Evolutionary conservation across 92 coral and sea anemone species (phyloP), one percentile per base, ranked within the genome.

Genomic region (Palythoa heliodiscus): DNA sequence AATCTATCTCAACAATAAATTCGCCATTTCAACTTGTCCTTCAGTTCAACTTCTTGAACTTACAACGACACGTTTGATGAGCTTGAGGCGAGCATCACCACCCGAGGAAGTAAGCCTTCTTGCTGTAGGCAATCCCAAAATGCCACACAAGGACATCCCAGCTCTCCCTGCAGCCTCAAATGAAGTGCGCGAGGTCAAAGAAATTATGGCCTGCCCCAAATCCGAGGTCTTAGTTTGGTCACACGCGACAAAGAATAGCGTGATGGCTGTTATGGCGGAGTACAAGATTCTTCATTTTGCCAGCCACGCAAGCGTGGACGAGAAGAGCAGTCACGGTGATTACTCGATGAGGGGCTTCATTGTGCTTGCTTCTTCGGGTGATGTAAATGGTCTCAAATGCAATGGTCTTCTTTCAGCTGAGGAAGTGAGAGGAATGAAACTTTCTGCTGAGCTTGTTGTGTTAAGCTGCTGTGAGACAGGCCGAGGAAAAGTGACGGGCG

Each of bases 401-500:
- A 69, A 82, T 52, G 93, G 93, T 40, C 72, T 86, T 55, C 89
- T 91, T n/a, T 89, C 86, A 20, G 93, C 93, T 14, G 87, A 91
- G 76, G 93, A 91, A 71, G 70, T 91, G 1, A 79, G 89, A 64
- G 35, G 53, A 16, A 88, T 91, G 90, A 57, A 82, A 7, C 87
- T 91, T 7, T 78, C 76, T 3, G 93, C 93, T 5, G 92, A 88
- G 35, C 92, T 91, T n/a, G 93, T 91, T 25, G 93, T 91, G 29
- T 73, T 91, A 14, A 91, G 93, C 82, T 91, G 93, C 22, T 91
- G 93, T 43, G 85, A 91, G 7, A 85, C 93, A 16, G 93, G 87
- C 15, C 73, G 77, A 68, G 93, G 93, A 24, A 91, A 88, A 82
- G 93, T 91, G 22, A 88, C 93, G 4, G 93, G 91, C 2, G 93